Base-by-base conservation (phyloP, 2,113 vertebrate species). In the Gopherus flavomarginatus region DNA sequence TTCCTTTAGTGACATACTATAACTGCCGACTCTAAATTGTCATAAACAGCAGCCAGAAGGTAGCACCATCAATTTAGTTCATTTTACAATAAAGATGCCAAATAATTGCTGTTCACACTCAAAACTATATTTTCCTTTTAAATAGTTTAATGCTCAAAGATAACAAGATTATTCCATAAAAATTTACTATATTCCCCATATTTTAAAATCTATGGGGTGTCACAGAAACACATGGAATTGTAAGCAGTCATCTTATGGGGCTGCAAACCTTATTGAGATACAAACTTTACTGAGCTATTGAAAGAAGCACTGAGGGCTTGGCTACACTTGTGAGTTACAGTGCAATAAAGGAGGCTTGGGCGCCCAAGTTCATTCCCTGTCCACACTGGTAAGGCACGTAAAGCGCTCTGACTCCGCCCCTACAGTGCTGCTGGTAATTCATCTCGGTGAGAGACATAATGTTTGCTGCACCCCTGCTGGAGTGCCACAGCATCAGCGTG, bases 41-140 rank as follows among this genome's bases (percentile, higher is more conserved):
- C 90, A 65, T n/a, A 88, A 97, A 91, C 89, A 95, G 93, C 85
- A 96, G 86, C 90, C 94, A 96, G 94, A 97, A 97, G 90, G 93
- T 92, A 97, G 82, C 85, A 94, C 65, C 89, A 84, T 98, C 97
- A 97, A 98, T 96, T 97, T 95, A 92, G 90, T 96, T 97, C 95
- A 94, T 96, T 95, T 98, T 97, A 93, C 96, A 92, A 97, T 84
- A 81, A 97, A 97, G 93, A 96, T 96, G 93, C 94, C 91, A 97
- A 96, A 94, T 97, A 97, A 97, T 95, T 95, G 88, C 84, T 95
- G 84, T 44, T 93, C 29, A 86, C 75, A 35, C 85, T 95, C 94
- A 92, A 95, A 97, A 95, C 91, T 81, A 91, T 78, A 9, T 93
- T 96, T 97, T 95, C 17, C 44, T 89, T 95, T 93, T 87, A 96